Evolutionary conservation across 1,140 invertebrate species (phyloP), one percentile per base, ranked within the genome.

Genomic region (Leptoteleia sp.): DNA sequence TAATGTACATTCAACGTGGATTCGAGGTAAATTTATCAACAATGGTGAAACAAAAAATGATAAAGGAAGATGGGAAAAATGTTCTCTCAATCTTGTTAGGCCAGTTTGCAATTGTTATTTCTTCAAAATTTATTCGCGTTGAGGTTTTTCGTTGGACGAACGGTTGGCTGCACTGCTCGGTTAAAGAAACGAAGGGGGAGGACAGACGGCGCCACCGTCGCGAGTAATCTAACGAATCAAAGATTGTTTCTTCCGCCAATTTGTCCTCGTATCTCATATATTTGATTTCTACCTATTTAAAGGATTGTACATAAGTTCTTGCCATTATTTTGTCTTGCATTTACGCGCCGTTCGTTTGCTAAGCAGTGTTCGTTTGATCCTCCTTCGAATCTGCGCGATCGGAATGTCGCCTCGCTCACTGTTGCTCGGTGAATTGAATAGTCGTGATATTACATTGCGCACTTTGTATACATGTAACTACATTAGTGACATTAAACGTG

Each of bases 371-470:
- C 9, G 19, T 43, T 42, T 9, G 13, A 12, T 47, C 71, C 45
- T 35, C 52, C 45, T 52, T 70, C 15, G 33, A 2, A 11, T 15
- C 19, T 1, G 29, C 1, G 40, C 4, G 12, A 45, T 67, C 59
- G 62, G 68, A 25, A 81, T 55, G 25, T 82, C 80, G 73, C 61
- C 76, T 72, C 57, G 62, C 55, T 67, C 54, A 84, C 83, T 84
- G 83, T 84, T 85, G 84, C 83, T 85, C 84, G 83, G 81, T 83
- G 80, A 85, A 85, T 85, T 84, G 83, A 84, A 83, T 82, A 83
- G 84, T 81, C 83, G 71, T 83, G 82, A 83, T 73, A 67, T 76
- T 73, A 73, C 59, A 80, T 70, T 73, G 65, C 55, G 65, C 64
- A 82, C 57, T 82, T 79, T 83, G 81, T 80, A 83, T 80, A 80